Evolutionary conservation across 2,888 invertebrate genomes (phyloP).

Genomic region (Coleophora flavipennella): DNA sequence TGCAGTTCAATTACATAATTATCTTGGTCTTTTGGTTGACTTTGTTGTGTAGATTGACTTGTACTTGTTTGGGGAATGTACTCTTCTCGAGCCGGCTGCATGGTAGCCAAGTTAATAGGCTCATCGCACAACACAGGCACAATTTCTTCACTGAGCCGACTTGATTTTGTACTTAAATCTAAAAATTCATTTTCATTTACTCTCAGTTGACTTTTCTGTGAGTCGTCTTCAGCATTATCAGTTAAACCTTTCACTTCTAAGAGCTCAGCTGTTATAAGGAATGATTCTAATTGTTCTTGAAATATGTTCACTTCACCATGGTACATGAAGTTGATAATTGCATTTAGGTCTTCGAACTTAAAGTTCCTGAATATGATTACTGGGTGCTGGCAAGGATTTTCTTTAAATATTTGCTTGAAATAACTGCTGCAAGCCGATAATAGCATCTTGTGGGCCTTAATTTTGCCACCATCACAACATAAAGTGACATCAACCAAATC

Average conservation of each 20-base stretch:
- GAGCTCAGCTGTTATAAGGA: slow-evolving; percentile 83
- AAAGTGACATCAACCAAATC: slow-evolving; percentile 89
- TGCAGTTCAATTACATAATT: slow-evolving; percentile 33
- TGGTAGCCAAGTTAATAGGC: slow-evolving; percentile 60
- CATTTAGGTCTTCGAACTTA: slow-evolving; percentile 82
- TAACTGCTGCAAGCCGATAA: slow-evolving; percentile 89
- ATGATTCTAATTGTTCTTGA: slow-evolving; percentile 84
- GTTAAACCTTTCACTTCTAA: slow-evolving; percentile 84
- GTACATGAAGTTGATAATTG: slow-evolving; percentile 87
- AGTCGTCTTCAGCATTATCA: slow-evolving; percentile 67
- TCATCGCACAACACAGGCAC: slow-evolving; percentile 47
- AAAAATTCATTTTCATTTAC: slow-evolving; percentile 48
- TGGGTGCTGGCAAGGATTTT: slow-evolving; percentile 86
- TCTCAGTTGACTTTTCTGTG: slow-evolving; percentile 41
- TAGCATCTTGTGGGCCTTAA: slow-evolving; percentile 88
- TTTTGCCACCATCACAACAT: slow-evolving; percentile 87
- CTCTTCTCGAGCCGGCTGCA: slow-evolving; percentile 46
- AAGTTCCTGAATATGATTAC: slow-evolving; percentile 86
- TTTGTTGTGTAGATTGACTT: not conserved
- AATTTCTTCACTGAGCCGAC: slow-evolving; percentile 38
- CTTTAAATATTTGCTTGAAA: slow-evolving; percentile 80
- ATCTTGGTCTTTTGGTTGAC: slow-evolving; percentile 28
- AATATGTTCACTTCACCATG: slow-evolving; percentile 87
- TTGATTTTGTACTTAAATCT: slow-evolving; percentile 58
- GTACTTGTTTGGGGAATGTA: slow-evolving; percentile 41